These are phyloP conservation scores for Capromys pilorides DNA, from an alignment of 2,797 vertebrate genomes.

Conservation along the genomic window DNA sequence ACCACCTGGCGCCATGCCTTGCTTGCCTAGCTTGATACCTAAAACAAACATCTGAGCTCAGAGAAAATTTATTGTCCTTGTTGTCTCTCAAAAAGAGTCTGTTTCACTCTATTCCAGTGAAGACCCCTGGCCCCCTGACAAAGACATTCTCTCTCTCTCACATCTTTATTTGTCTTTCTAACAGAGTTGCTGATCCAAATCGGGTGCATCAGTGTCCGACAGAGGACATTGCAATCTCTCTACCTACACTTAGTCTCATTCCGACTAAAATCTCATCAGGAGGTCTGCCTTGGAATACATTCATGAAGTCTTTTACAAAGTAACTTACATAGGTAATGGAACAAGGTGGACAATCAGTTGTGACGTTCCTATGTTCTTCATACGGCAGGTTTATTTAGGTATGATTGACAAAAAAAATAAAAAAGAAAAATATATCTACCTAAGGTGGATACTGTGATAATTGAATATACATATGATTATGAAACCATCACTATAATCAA, in stretches of 20 bases:
- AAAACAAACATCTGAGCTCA: neutral
- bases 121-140: neutral
- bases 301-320: neutral
- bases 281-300: neutral
- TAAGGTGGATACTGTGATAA: neutral
- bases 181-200: neutral
- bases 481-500: neutral
- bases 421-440: too few relatives aligned
- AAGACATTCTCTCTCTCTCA: neutral
- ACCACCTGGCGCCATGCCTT: too few relatives aligned
- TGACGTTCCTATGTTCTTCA: neutral
- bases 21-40: too few relatives aligned
- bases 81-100: neutral
- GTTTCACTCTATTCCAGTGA: neutral
- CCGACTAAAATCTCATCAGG: neutral
- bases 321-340: neutral
- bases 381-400: neutral
- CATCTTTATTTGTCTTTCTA: neutral
- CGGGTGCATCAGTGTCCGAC: neutral
- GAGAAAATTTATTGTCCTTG: neutral
- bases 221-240: conserved; percentile 35
- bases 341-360: neutral
- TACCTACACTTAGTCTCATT: conserved; percentile 20
- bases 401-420: neutral
- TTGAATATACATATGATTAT: neutral